Percentiles rank a stretch among this genome's conserved stretches.
These are phyloP conservation scores for Gopherus evgoodei DNA, from an alignment of 2,113 vertebrate species.

Conservation along the genomic window DNA sequence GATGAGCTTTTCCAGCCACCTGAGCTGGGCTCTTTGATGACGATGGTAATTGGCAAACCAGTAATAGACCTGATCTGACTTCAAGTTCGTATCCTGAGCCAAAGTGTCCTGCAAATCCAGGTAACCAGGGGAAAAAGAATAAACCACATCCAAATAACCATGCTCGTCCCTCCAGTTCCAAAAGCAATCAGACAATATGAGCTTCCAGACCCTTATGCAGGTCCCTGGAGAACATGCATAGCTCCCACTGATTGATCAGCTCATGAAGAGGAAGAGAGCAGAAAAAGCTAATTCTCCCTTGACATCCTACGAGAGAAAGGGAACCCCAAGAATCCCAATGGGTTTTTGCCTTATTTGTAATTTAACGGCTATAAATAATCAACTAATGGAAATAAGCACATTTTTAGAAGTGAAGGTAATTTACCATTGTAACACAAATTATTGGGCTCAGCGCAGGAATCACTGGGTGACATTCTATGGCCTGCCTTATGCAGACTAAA, in stretches of 20 bases:
- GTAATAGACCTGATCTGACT: slow-evolving; percentile 68
- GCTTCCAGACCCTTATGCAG: neutral
- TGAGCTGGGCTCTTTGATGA: neutral
- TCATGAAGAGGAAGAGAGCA: neutral
- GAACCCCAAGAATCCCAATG: neutral
- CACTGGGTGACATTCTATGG: neutral
- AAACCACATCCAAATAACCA: neutral
- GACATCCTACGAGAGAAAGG: neutral
- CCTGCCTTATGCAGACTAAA: neutral
- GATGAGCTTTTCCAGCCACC: accelerated
- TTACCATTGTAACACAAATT: neutral
- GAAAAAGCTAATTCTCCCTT: neutral
- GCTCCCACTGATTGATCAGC: neutral
- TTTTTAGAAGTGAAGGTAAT: neutral
- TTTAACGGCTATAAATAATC: neutral
- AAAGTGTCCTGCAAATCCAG: slow-evolving; percentile 65
- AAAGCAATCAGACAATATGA: neutral
- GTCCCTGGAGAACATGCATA: neutral
- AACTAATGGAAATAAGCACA: neutral
- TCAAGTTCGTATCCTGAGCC: slow-evolving; percentile 55
- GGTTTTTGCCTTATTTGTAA: neutral
- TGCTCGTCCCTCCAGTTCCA: neutral
- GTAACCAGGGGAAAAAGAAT: neutral
- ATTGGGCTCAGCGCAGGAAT: neutral
- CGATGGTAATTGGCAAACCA: slow-evolving; percentile 79